These are phyloP conservation scores for Eupsittula cactorum DNA, from an alignment of 2,113 vertebrate species.

Conservation along the genomic window DNA sequence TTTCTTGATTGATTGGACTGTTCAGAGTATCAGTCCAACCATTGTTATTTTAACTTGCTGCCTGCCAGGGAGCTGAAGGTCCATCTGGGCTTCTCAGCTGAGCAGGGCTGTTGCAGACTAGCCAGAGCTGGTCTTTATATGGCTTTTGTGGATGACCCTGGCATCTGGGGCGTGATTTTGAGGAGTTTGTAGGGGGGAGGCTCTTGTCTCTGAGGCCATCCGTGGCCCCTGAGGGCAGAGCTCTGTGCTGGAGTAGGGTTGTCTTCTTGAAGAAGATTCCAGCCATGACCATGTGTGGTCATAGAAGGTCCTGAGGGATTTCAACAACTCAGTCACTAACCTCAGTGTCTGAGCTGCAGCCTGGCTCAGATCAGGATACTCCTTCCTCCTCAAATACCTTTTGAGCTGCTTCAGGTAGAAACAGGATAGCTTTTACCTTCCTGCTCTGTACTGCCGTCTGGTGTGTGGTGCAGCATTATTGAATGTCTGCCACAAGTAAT, in stretches of 20 bases:
- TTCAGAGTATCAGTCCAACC: not conserved
- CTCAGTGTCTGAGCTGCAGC: not conserved
- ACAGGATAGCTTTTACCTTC: not conserved
- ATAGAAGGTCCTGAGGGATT: not conserved
- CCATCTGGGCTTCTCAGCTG: not conserved
- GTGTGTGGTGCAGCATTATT: not conserved
- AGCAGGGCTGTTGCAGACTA: not conserved
- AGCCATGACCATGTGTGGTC: not conserved
- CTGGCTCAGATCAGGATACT: not conserved
- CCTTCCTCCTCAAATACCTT: not conserved
- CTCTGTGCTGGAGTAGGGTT: not conserved
- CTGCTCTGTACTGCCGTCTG: not conserved
- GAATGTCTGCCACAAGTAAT: not conserved
- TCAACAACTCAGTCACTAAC: not conserved
- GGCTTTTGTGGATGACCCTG: not conserved
- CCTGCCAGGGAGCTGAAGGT: not conserved
- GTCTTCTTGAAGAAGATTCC: slow-evolving; percentile 10
- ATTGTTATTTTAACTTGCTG: not conserved
- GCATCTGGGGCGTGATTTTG: not conserved
- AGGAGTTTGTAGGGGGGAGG: not conserved
- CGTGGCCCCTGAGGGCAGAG: not conserved
- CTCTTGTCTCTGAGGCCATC: not conserved
- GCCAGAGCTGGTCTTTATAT: not conserved
- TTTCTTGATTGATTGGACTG: not conserved
- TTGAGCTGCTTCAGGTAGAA: not conserved